Evolutionary conservation across 1,140 invertebrate genomes (phyloP), one percentile per base, ranked within the genome.

Genomic region (Pseudoatta argentina): DNA sequence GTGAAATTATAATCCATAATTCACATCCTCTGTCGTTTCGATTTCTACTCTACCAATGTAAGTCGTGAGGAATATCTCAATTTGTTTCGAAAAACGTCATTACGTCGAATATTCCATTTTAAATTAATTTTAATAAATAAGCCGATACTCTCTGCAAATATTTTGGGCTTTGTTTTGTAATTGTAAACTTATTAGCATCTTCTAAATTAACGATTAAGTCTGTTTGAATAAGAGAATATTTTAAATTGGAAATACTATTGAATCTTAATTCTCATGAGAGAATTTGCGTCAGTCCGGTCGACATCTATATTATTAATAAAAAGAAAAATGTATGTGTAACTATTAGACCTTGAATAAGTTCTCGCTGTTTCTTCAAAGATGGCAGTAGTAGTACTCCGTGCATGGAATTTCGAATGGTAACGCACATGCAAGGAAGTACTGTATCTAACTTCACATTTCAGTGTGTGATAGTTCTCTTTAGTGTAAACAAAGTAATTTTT

Each of bases 101-200:
- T 27, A 27, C 5, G 59, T 14, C 10, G 24, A 63, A 27, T 16
- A 5, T 27, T 61, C 59, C 24, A 30, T 63, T 63, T 63, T 0
- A 63, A 63, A 63, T 63, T 63, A 63, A 63, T 63, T 30, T 63
- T 4, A 14, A 27, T 63, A 63, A 63, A 63, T 16, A 63, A 16
- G 4, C 8, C 12, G n/a, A 14, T 27, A 39, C 34, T 39, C 7
- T 39, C 34, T 59, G 57, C 21, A 59, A 59, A 63, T 63, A 16
- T 63, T 63, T 63, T 30, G 24, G 4, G 14, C 24, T 63, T 30
- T 63, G 59, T 61, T 24, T 61, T 27, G 34, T 39, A 39, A 39
- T 39, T 39, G 7, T 39, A 39, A 8, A 39, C 8, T 39, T 39
- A 61, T 24, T 61, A 61, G 59, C 59, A 8, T 57, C 48, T 39